These are phyloP conservation scores for Garra rufa DNA, from an alignment of 2,113 vertebrate species.

Conservation along the genomic window DNA sequence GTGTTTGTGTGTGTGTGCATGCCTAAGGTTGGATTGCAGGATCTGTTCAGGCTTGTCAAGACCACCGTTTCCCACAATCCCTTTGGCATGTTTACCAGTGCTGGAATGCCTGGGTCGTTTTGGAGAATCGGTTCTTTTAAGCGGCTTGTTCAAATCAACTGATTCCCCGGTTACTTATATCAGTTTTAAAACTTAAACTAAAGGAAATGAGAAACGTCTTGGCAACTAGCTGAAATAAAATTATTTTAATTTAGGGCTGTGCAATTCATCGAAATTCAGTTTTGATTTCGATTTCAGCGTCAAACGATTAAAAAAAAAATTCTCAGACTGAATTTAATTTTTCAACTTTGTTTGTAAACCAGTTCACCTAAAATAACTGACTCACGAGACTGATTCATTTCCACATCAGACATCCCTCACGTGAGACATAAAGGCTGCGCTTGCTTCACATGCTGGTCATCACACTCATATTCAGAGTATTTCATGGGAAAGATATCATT, in stretches of 20 bases:
- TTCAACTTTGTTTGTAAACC: not conserved
- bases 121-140: not conserved
- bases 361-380: not conserved
- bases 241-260: too few relatives aligned
- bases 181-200: too few relatives aligned
- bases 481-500: slow-evolving; percentile 7
- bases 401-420: not conserved
- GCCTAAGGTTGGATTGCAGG: slow-evolving; percentile 39
- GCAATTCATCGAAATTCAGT: too few relatives aligned
- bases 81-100: slow-evolving; percentile 10
- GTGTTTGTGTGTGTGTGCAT: slow-evolving; percentile 12
- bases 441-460: not conserved
- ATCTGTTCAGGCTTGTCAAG: slow-evolving; percentile 54
- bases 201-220: too few relatives aligned
- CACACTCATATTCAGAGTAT: not conserved
- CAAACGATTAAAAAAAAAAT: too few relatives aligned
- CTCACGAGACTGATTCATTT: not conserved
- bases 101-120: not conserved
- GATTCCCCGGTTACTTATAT: not conserved
- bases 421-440: not conserved
- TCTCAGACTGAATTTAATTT: not conserved
- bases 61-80: slow-evolving; percentile 35
- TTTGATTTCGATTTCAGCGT: too few relatives aligned
- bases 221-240: too few relatives aligned
- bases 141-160: not conserved